A percentile compares a stretch with the other conserved stretches of the same genome.
phyloP scores from a whole-genome alignment of 2,797 vertebrate genomes.

The Enteromius viviparus region DNA sequence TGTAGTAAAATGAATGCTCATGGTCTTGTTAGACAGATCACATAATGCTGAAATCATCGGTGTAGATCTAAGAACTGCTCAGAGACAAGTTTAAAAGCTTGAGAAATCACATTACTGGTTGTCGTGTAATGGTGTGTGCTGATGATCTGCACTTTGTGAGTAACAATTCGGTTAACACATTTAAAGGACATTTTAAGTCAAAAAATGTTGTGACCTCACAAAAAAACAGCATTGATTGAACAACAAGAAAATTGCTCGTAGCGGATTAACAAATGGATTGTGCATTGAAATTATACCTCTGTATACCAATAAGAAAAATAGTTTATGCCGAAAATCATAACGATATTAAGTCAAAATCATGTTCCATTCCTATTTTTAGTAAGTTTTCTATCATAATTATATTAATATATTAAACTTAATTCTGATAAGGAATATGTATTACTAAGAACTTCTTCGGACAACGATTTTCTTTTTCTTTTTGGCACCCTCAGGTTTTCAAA shows the following conservation, averaged over 20 bases:
- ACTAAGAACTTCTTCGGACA: too few relatives aligned
- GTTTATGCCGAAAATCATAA: too few relatives aligned
- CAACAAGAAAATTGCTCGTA: not conserved
- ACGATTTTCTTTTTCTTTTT: too few relatives aligned
- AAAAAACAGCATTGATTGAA: not conserved
- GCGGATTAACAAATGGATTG: not conserved
- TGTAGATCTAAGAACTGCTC: slow-evolving; percentile 31
- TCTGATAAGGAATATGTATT: too few relatives aligned
- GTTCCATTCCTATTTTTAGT: too few relatives aligned
- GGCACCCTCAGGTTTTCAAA: too few relatives aligned
- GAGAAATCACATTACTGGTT: not conserved
- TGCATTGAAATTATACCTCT: not conserved
- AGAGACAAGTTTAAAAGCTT: slow-evolving; percentile 4
- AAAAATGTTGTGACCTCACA: not conserved
- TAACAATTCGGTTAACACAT: not conserved
- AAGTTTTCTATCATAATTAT: too few relatives aligned
- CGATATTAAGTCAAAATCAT: too few relatives aligned
- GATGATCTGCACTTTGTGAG: not conserved
- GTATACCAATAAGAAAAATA: not conserved
- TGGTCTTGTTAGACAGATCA: slow-evolving; percentile 33
- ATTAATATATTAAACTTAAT: too few relatives aligned
- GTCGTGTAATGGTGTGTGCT: not conserved
- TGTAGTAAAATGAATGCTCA: slow-evolving; percentile 16
- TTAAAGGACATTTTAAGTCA: not conserved
- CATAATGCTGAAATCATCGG: slow-evolving; percentile 14